These are phyloP conservation scores for Drosophila emarginata DNA, from an alignment of 2,888 invertebrate genomes.

Conservation along the genomic window DNA sequence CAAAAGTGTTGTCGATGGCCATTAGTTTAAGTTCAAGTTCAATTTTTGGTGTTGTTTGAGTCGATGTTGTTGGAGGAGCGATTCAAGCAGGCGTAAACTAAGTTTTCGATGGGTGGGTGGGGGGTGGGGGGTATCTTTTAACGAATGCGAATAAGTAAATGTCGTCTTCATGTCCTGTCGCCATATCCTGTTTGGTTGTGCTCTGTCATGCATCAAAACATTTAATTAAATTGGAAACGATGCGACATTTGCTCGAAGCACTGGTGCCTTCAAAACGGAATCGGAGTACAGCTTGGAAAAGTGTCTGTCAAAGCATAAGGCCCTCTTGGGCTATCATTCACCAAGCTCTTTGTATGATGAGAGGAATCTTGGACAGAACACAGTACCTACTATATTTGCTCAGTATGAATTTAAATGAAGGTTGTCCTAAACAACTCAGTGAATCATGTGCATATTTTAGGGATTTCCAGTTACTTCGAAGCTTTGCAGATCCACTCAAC, in stretches of 20 bases:
- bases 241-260: conserved; percentile 31
- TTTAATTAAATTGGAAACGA: conserved; percentile 74
- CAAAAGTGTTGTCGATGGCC: conserved; percentile 44
- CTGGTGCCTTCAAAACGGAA: not conserved
- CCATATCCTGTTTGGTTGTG: conserved; percentile 23
- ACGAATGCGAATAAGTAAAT: conserved; percentile 60
- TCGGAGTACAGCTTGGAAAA: not conserved
- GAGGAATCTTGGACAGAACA: too few species aligned
- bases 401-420: conserved; percentile 69
- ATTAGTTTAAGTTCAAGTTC: conserved; percentile 56
- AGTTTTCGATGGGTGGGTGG: conserved; percentile 7
- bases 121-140: conserved; percentile 59
- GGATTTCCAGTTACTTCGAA: conserved; percentile 26
- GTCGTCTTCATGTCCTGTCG: conserved; percentile 27
- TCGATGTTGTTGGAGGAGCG: not conserved
- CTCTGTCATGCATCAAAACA: conserved; percentile 77
- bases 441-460: conserved; percentile 75
- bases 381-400: conserved; percentile 25
- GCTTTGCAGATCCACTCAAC: conserved; percentile 24
- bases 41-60: conserved; percentile 1
- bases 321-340: not conserved
- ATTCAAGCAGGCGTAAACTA: conserved; percentile 57
- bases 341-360: too few species aligned
- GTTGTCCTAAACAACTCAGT: conserved; percentile 37
- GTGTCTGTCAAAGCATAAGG: not conserved